Conservation (phyloP, 2,888 invertebrate species). For the Euzophera pinguis region DNA sequence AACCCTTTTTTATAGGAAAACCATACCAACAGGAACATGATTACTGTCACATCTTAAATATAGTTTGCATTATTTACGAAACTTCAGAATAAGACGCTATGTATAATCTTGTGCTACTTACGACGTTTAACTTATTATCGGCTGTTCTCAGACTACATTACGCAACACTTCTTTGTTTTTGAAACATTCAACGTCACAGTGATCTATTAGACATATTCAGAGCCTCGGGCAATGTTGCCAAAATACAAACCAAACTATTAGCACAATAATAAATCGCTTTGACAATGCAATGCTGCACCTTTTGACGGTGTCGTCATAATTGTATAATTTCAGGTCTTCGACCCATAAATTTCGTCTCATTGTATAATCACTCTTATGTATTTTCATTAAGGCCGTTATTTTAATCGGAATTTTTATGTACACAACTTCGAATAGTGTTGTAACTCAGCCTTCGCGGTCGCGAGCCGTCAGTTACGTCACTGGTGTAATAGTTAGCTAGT, state of each 20-base stretch:
- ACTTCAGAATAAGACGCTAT: too few relatives aligned
- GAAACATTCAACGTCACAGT: neutral
- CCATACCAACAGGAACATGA: too few relatives aligned
- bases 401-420: neutral
- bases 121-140: too few relatives aligned
- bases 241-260: slow-evolving; percentile 5
- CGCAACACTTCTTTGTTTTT: neutral
- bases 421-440: slow-evolving; percentile 5
- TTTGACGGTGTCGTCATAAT: slow-evolving; percentile 27
- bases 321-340: slow-evolving; percentile 29
- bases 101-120: too few relatives aligned
- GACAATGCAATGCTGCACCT: slow-evolving; percentile 34
- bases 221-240: neutral
- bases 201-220: neutral
- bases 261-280: slow-evolving; percentile 13
- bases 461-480: slow-evolving; percentile 19
- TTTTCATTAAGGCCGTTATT: slow-evolving; percentile 43
- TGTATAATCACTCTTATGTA: slow-evolving; percentile 19
- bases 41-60: too few relatives aligned
- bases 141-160: too few relatives aligned
- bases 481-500: slow-evolving; percentile 4
- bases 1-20: too few relatives aligned
- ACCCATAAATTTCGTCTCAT: slow-evolving; percentile 29
- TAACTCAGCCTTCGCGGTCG: slow-evolving; percentile 15
- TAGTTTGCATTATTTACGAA: too few relatives aligned